Evolutionary conservation across 2,797 vertebrate species (phyloP).

Genomic region (Sebastes vulpes): DNA sequence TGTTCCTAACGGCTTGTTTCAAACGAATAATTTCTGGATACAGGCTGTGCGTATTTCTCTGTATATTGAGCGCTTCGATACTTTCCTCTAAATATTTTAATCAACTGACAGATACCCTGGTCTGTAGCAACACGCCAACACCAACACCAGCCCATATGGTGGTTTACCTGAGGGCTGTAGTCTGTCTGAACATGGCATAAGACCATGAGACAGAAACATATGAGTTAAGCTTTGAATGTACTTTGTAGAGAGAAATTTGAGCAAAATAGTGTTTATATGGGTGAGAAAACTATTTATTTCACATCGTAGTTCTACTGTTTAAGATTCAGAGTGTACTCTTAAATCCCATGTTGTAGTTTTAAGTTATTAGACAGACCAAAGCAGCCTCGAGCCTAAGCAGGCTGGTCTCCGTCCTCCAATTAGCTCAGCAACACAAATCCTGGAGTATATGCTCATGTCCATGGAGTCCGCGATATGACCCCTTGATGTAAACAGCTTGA

Average conservation of each 20-base stretch:
- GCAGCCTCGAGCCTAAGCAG: neutral
- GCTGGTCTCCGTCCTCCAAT: constrained; percentile 18
- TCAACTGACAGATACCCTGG: neutral
- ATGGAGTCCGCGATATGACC: constrained; percentile 20
- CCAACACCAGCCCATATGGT: neutral
- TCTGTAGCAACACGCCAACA: neutral
- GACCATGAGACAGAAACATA: neutral
- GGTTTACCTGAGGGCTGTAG: neutral
- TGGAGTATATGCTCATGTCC: constrained; percentile 9
- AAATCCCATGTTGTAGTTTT: neutral
- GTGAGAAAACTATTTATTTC: neutral
- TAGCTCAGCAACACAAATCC: constrained; percentile 31
- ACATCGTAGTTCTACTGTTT: neutral
- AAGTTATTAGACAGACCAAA: constrained; percentile 8
- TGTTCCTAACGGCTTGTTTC: too few relatives aligned
- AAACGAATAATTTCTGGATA: too few relatives aligned
- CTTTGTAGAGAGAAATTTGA: neutral
- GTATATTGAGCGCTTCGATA: too few relatives aligned
- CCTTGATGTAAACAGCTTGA: constrained; percentile 17
- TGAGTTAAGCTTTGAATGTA: neutral
- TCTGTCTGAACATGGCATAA: neutral
- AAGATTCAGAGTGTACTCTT: neutral
- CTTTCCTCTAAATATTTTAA: neutral
- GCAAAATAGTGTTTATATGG: neutral
- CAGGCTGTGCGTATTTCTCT: too few relatives aligned